Percentiles rank a stretch among this genome's conserved stretches.
Evolutionary conservation across 2,797 vertebrate species (phyloP).

Genomic region (Eleutherodactylus coqui): DNA sequence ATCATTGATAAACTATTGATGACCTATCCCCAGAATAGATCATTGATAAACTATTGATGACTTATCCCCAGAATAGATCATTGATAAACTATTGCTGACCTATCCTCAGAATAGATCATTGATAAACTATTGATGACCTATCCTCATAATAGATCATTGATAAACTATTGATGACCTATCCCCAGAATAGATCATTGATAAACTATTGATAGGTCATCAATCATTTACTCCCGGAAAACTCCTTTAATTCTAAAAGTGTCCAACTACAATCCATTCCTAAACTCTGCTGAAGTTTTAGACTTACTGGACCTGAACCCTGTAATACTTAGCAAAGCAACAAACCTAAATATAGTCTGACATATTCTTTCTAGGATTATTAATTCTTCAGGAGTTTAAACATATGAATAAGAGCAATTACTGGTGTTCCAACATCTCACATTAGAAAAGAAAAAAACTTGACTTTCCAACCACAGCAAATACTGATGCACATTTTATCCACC

Average conservation of each 20-base stretch:
- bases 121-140: too few species aligned
- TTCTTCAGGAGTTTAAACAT: slow-evolving; percentile 5
- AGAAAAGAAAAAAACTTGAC: slow-evolving; percentile 11
- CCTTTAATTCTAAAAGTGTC: neutral
- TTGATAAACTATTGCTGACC: too few species aligned
- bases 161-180: too few species aligned
- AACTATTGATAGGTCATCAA: too few species aligned
- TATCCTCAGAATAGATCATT: too few species aligned
- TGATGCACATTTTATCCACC: slow-evolving; percentile 49
- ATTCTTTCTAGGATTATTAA: slow-evolving; percentile 21
- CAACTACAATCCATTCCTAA: neutral
- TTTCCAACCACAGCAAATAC: slow-evolving; percentile 38
- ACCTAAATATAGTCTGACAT: neutral
- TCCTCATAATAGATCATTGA: too few species aligned
- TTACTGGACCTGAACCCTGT: neutral
- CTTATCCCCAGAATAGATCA: too few species aligned
- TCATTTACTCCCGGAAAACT: too few species aligned
- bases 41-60: too few species aligned
- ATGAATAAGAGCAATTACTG: slow-evolving; percentile 35
- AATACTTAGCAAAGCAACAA: neutral
- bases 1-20: too few species aligned
- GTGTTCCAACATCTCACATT: slow-evolving; percentile 9
- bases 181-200: too few species aligned
- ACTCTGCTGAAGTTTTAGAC: neutral
- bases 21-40: too few species aligned